A percentile compares a stretch with the other conserved stretches of the same genome.
Evolutionary conservation across 2,797 vertebrate species (phyloP).

Genomic region (Saxicola maurus): DNA sequence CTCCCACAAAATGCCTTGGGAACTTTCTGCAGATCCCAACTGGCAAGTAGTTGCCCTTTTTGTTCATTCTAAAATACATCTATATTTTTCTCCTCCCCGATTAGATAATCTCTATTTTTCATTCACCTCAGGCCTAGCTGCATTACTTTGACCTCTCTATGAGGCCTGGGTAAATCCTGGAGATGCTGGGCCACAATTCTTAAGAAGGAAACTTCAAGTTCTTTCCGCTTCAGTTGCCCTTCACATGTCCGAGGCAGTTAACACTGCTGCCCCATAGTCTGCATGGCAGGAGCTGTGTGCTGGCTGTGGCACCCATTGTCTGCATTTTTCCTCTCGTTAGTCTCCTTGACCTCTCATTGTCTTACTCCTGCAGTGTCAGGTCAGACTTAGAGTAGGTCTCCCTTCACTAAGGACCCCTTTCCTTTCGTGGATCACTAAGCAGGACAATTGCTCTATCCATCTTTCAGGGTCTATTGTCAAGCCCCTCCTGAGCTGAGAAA

Average conservation of each 20-base stretch:
- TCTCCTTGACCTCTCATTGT: conserved; percentile 82
- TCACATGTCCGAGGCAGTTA: conserved; percentile 76
- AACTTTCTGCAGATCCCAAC: neutral
- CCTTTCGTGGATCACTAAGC: conserved; percentile 87
- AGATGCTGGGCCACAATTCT: conserved; percentile 68
- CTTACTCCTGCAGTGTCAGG: conserved; percentile 75
- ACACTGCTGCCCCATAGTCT: conserved; percentile 65
- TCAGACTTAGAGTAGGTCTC: conserved; percentile 79
- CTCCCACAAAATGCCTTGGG: neutral
- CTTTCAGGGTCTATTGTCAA: conserved; percentile 82
- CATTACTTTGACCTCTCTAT: conserved; percentile 69
- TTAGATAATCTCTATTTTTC: conserved; percentile 34
- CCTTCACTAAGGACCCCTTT: conserved; percentile 72
- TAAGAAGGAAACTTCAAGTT: conserved; percentile 75
- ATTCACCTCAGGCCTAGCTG: conserved; percentile 38
- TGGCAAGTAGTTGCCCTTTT: neutral
- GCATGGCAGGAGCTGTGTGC: conserved; percentile 62
- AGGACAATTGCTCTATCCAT: conserved; percentile 87
- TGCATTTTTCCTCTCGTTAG: conserved; percentile 76
- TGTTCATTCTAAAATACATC: neutral
- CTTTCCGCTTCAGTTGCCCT: conserved; percentile 74
- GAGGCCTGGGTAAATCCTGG: conserved; percentile 62
- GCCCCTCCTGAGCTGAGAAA: conserved; percentile 79
- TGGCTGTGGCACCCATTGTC: conserved; percentile 72
- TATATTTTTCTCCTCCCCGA: conserved; percentile 32